Conservation (phyloP, 2,113 vertebrate genomes). For the Sceloporus undulatus region DNA sequence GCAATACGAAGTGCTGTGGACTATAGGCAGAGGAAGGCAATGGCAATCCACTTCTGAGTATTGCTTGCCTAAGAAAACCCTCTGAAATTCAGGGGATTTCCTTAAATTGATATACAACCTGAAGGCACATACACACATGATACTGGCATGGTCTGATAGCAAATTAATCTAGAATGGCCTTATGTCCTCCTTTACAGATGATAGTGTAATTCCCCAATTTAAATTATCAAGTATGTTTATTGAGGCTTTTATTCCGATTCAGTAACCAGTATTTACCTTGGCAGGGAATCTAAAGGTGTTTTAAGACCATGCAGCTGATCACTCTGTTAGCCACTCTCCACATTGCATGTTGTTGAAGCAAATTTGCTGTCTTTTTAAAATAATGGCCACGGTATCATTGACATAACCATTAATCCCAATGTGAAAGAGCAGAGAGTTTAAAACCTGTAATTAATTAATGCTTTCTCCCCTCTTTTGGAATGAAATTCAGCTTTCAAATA, state of each 20-base stretch:
- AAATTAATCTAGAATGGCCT: too few species aligned
- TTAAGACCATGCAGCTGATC: background rate
- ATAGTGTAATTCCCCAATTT: background rate
- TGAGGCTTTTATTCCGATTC: background rate
- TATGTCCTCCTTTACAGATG: too few species aligned
- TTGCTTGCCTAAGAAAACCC: too few species aligned
- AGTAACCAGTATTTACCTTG: background rate
- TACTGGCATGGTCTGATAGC: too few species aligned
- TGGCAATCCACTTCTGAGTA: too few species aligned
- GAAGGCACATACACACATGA: too few species aligned
- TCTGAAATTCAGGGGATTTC: too few species aligned
- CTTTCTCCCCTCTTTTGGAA: background rate
- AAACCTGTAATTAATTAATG: background rate
- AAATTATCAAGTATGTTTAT: constrained; percentile 4
- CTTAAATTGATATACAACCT: too few species aligned
- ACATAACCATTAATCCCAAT: background rate
- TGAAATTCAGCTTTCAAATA: background rate
- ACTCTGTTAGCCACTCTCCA: background rate
- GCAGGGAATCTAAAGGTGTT: background rate
- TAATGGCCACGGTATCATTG: background rate
- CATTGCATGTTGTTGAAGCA: background rate
- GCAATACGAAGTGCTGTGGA: too few species aligned
- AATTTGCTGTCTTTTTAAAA: background rate
- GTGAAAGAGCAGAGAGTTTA: background rate
- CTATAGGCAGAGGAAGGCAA: too few species aligned